phyloP scores from a whole-genome alignment of 92 coral and sea anemone genomes.

The Epizoanthus ramosus region DNA sequence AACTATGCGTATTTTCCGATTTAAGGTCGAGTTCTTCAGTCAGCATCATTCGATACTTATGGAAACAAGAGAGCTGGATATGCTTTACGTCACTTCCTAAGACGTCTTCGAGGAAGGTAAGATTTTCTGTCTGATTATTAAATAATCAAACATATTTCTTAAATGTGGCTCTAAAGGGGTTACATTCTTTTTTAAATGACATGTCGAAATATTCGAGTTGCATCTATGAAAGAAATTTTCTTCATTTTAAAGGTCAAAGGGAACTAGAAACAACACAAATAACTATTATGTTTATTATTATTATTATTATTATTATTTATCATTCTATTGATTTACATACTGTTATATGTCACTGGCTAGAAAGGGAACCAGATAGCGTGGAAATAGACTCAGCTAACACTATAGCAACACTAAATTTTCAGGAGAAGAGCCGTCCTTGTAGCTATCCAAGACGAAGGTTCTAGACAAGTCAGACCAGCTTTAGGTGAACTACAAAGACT shows the following conservation, averaged over 20 bases:
- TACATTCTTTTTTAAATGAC: too few relatives aligned
- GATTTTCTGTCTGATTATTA: not conserved
- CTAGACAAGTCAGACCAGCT: not conserved
- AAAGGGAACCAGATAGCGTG: not conserved
- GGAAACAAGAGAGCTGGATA: slow-evolving; percentile 21
- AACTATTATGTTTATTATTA: too few relatives aligned
- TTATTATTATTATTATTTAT: too few relatives aligned
- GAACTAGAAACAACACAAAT: too few relatives aligned
- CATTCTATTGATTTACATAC: too few relatives aligned
- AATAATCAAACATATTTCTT: too few relatives aligned
- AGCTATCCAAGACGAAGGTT: slow-evolving; percentile 30
- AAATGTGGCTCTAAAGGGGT: too few relatives aligned
- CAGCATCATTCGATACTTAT: slow-evolving; percentile 21
- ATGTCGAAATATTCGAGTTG: too few relatives aligned
- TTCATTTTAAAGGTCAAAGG: too few relatives aligned
- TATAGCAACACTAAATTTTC: not conserved
- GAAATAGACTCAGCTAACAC: not conserved
- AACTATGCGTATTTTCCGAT: too few relatives aligned
- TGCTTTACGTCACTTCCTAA: not conserved
- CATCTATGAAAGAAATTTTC: too few relatives aligned
- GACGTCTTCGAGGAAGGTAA: slow-evolving; percentile 31
- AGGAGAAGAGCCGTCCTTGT: slow-evolving; percentile 30
- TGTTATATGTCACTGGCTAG: not conserved
- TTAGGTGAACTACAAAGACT: not conserved
- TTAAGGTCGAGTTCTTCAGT: slow-evolving; percentile 27